These are phyloP conservation scores for Enteromius unitaeniatus DNA, from an alignment of 2,797 vertebrate genomes.

Conservation along the genomic window DNA sequence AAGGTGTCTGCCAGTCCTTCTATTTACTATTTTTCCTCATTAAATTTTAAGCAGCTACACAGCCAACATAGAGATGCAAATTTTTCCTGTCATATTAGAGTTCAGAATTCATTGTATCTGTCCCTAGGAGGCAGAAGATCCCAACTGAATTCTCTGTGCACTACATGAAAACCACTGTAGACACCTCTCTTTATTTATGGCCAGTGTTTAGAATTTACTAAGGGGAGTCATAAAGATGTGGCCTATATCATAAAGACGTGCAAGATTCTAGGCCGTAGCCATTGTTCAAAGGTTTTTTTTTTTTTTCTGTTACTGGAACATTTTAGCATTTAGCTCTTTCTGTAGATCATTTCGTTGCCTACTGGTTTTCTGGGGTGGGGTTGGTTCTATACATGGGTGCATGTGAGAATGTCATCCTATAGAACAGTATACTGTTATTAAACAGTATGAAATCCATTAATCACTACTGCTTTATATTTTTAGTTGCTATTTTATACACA, in stretches of 20 bases:
- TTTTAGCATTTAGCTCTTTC: not conserved
- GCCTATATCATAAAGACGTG: not conserved
- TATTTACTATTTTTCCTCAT: not conserved
- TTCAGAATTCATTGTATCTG: not conserved
- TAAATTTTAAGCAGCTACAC: not conserved
- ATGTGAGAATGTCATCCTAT: not conserved
- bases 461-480: not conserved
- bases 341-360: not conserved
- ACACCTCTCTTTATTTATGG: not conserved
- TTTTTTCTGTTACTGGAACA: slow-evolving; percentile 8
- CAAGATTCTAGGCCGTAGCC: not conserved
- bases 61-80: not conserved
- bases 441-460: not conserved
- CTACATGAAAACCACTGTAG: not conserved
- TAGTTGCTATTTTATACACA: not conserved
- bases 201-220: slow-evolving; percentile 1
- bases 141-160: not conserved
- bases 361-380: not conserved
- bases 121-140: slow-evolving; percentile 50
- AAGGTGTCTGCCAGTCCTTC: not conserved
- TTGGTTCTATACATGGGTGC: not conserved
- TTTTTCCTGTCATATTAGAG: not conserved
- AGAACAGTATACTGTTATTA: not conserved
- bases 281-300: slow-evolving; percentile 2
- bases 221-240: not conserved